Evolutionary conservation across 2,113 vertebrate species (phyloP).

Genomic region (Chloropsis hardwickii): DNA sequence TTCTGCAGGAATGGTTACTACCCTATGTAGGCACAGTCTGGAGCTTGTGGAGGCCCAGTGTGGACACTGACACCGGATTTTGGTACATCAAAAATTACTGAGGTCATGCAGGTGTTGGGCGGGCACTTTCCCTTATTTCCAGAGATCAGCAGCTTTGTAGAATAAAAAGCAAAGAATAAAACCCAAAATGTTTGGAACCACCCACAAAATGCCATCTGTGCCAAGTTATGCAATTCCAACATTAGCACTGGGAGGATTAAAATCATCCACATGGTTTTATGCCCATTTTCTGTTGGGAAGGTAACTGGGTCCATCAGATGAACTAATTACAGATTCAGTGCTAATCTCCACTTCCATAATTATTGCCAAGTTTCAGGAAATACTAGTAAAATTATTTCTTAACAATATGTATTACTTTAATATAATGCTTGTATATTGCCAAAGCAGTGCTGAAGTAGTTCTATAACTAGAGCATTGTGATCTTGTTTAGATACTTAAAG

Average conservation of each 20-base stretch:
- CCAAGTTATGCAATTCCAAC: neutral
- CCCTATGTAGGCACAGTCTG: rapidly evolving
- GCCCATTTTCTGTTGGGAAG: neutral
- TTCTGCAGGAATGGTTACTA: neutral
- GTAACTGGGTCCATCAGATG: neutral
- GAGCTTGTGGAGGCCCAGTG: neutral
- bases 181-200: neutral
- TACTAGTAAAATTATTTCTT: neutral
- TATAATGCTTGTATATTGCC: neutral
- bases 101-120: neutral
- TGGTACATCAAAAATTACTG: neutral
- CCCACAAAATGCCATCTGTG: neutral
- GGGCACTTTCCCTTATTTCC: neutral
- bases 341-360: neutral
- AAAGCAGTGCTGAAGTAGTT: neutral
- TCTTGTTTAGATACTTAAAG: neutral
- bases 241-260: neutral
- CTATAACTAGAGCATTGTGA: neutral
- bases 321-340: neutral
- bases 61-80: neutral
- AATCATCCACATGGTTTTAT: neutral
- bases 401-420: neutral
- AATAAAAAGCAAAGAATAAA: neutral
- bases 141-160: neutral
- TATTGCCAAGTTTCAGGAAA: neutral